Conservation (phyloP, 2,113 vertebrate species). For the Benitochromis conjunctus region DNA sequence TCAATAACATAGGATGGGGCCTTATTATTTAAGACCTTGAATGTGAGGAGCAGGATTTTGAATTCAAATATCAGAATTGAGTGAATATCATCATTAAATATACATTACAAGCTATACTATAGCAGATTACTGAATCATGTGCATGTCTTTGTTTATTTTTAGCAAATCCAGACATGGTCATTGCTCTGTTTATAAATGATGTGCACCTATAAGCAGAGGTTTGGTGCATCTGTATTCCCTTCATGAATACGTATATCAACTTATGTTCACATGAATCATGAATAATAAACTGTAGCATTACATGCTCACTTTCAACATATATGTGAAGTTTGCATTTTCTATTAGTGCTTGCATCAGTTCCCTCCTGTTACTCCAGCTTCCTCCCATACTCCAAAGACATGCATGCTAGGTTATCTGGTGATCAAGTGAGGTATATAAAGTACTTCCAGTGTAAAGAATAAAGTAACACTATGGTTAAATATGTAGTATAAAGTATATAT, state of each 20-base stretch:
- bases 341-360: not conserved
- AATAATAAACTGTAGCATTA: not conserved
- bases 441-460: accelerated
- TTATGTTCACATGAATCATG: not conserved
- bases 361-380: not conserved
- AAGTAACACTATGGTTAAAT: not conserved
- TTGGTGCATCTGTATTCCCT: not conserved
- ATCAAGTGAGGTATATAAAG: not conserved
- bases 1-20: too few species aligned
- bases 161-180: too few species aligned
- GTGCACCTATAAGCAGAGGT: not conserved
- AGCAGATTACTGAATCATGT: too few species aligned
- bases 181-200: not conserved
- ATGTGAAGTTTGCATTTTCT: not conserved
- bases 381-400: not conserved
- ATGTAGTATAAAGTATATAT: not conserved
- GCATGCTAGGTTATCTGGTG: not conserved
- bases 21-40: too few species aligned
- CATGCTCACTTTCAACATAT: not conserved
- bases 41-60: too few species aligned
- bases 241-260: not conserved
- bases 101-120: too few species aligned
- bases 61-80: too few species aligned
- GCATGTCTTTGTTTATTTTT: too few species aligned
- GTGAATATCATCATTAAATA: too few species aligned